A percentile compares a stretch with the other conserved stretches of the same genome.
Evolutionary conservation across 2,888 invertebrate genomes (phyloP).

Genomic region (Hyposoter didymator): DNA sequence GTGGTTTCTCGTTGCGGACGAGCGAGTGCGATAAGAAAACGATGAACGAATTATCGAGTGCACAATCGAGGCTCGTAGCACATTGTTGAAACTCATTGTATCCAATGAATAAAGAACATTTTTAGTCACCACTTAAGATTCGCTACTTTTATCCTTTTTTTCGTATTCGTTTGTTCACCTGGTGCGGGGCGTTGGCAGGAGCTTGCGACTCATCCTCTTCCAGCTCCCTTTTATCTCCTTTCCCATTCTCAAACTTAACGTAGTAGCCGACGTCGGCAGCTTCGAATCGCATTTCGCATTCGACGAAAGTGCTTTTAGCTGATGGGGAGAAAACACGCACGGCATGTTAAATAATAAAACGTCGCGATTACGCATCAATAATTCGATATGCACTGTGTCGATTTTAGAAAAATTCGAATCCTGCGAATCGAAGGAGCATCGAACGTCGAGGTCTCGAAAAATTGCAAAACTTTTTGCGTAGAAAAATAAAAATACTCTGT

Average conservation of each 20-base stretch:
- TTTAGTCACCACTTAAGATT: slow-evolving; percentile 79
- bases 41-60: slow-evolving; percentile 66
- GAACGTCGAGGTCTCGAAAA: no score
- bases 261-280: slow-evolving; percentile 34
- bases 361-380: slow-evolving; percentile 5
- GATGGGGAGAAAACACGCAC: slow-evolving; percentile 66
- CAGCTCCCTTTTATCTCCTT: slow-evolving; percentile 50
- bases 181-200: slow-evolving; percentile 65
- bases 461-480: no score
- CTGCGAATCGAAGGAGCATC: no score
- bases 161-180: slow-evolving; percentile 56
- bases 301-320: slow-evolving; percentile 76
- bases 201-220: slow-evolving; percentile 68
- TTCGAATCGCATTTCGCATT: slow-evolving; percentile 43
- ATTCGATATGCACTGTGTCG: not conserved
- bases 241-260: slow-evolving; percentile 30
- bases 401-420: no score
- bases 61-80: slow-evolving; percentile 60
- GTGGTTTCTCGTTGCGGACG: slow-evolving; percentile 61
- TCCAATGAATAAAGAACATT: slow-evolving; percentile 78
- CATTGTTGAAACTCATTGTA: slow-evolving; percentile 79
- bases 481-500: no score
- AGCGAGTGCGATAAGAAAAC: slow-evolving; percentile 47
- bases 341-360: slow-evolving; percentile 67
- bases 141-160: slow-evolving; percentile 57